These are phyloP conservation scores for Heliornis fulica DNA, from an alignment of 2,113 vertebrate genomes.

Conservation along the genomic window DNA sequence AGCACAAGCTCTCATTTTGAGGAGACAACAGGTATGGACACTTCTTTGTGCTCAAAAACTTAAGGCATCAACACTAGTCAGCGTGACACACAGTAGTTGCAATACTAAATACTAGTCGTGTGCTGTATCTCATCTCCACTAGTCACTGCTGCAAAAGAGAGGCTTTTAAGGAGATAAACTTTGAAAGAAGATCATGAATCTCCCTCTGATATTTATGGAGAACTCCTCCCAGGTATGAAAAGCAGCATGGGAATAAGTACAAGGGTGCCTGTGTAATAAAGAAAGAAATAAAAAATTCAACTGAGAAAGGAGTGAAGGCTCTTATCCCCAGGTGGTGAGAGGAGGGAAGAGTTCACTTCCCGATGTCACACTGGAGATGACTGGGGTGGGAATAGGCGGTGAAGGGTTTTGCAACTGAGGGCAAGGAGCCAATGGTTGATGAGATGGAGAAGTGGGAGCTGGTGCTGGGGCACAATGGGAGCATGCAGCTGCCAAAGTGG, in stretches of 20 bases:
- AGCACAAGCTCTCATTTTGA: neutral
- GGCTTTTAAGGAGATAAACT: neutral
- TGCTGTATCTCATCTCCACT: too few relatives aligned
- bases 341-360: neutral
- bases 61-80: neutral
- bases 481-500: rapidly evolving
- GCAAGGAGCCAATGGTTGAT: neutral
- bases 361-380: neutral
- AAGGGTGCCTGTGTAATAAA: neutral
- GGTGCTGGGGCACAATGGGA: neutral
- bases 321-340: neutral
- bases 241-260: neutral
- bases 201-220: neutral
- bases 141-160: neutral
- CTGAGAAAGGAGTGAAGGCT: neutral
- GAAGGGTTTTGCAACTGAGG: neutral
- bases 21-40: neutral
- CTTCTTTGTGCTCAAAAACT: too few relatives aligned
- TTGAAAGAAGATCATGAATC: neutral
- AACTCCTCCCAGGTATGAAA: neutral
- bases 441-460: neutral
- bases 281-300: neutral
- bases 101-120: too few relatives aligned
- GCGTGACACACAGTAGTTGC: neutral
- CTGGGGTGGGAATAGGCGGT: neutral